phyloP scores from a whole-genome alignment of 2,113 vertebrate genomes.

The Sisor rabdophorus region DNA sequence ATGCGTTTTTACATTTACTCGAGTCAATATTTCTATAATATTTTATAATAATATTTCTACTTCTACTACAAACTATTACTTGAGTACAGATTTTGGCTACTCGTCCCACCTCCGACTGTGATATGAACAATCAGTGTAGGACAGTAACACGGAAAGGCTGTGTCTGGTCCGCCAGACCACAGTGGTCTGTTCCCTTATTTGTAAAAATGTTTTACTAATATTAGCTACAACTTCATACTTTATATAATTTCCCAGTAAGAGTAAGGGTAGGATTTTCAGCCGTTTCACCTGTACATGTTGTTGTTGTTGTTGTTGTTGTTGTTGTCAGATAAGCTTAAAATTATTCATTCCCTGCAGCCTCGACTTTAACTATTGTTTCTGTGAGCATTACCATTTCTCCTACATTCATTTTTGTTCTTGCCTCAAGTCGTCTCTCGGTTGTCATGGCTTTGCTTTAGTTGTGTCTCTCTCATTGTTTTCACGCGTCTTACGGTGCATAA shows the following conservation, averaged over 20 bases:
- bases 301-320: not conserved
- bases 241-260: not conserved
- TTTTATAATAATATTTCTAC: too few species aligned
- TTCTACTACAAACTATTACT: too few species aligned
- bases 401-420: not conserved
- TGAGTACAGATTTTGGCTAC: too few species aligned
- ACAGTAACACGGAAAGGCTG: not conserved
- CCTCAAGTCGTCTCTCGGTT: not conserved
- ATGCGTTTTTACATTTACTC: too few species aligned
- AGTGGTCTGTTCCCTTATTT: not conserved
- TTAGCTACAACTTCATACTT: not conserved
- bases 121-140: too few species aligned
- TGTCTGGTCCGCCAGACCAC: not conserved
- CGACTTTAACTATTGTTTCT: constrained; percentile 14
- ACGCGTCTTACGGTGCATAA: constrained; percentile 29
- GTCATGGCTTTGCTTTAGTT: too few species aligned
- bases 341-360: constrained; percentile 34
- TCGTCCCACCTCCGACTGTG: too few species aligned
- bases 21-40: too few species aligned
- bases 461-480: not conserved
- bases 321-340: constrained; percentile 27
- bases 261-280: not conserved
- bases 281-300: not conserved
- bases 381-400: not conserved
- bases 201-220: not conserved